These are phyloP conservation scores for Leptobrachium ailaonicum DNA, from an alignment of 2,113 vertebrate species.

Conservation along the genomic window DNA sequence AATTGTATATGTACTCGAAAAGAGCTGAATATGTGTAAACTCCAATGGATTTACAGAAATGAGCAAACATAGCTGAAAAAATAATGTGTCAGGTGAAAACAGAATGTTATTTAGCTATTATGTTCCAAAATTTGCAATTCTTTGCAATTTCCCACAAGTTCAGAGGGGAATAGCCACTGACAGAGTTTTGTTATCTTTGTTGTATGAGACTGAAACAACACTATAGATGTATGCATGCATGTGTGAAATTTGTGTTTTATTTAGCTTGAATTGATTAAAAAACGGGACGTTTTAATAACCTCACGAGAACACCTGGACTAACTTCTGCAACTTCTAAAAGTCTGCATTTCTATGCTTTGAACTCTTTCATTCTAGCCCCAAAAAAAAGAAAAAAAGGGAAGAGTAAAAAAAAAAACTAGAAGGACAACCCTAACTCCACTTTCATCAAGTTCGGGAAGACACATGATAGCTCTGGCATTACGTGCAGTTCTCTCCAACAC, in stretches of 20 bases:
- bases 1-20: no score
- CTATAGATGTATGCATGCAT: neutral
- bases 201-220: neutral
- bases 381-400: slow-evolving; percentile 48
- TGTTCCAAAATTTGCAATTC: no score
- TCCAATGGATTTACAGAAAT: no score
- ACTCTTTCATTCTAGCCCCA: slow-evolving; percentile 35
- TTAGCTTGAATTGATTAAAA: neutral
- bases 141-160: no score
- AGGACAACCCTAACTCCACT: slow-evolving; percentile 54
- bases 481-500: slow-evolving; percentile 58
- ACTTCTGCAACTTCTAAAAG: slow-evolving; percentile 58
- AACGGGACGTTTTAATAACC: neutral
- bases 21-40: no score
- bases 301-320: slow-evolving; percentile 51
- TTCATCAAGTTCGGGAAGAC: slow-evolving; percentile 62
- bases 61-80: no score
- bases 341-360: slow-evolving; percentile 52
- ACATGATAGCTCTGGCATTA: slow-evolving; percentile 58
- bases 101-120: no score
- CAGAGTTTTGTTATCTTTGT: no score
- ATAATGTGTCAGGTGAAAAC: no score
- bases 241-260: neutral
- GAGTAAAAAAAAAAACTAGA: slow-evolving; percentile 47
- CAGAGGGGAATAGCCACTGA: no score